Percentiles rank a stretch among this genome's conserved stretches.
Evolutionary conservation across 2,888 invertebrate genomes (phyloP).

Genomic region (Drosophila barbarae): DNA sequence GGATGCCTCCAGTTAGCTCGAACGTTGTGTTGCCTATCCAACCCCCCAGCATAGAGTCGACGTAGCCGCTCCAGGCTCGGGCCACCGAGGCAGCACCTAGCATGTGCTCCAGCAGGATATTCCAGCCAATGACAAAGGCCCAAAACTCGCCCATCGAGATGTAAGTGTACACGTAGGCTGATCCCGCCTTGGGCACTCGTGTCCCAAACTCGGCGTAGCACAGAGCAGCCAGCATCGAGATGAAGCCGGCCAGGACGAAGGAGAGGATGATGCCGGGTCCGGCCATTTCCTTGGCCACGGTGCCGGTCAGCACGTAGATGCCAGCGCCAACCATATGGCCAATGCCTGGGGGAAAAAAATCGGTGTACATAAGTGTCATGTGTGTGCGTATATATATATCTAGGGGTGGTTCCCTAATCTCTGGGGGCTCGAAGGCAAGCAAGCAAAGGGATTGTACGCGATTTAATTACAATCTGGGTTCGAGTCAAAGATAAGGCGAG

Average conservation of each 20-base stretch:
- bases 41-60: slow-evolving; percentile 88
- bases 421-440: slow-evolving; percentile 2
- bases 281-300: slow-evolving; percentile 89
- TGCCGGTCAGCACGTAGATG: slow-evolving; percentile 93
- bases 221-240: slow-evolving; percentile 88
- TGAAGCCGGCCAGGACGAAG: slow-evolving; percentile 89
- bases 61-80: slow-evolving; percentile 92
- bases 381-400: neutral
- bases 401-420: slow-evolving; percentile 8
- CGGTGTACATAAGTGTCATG: slow-evolving; percentile 3
- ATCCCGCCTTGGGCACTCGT: slow-evolving; percentile 92
- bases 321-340: slow-evolving; percentile 98
- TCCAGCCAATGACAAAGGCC: slow-evolving; percentile 98
- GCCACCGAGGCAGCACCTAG: slow-evolving; percentile 95
- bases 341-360: slow-evolving; percentile 83
- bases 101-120: slow-evolving; percentile 93
- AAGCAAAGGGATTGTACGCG: neutral
- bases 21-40: slow-evolving; percentile 87
- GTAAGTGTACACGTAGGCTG: slow-evolving; percentile 96
- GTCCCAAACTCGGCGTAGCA: slow-evolving; percentile 92
- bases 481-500: neutral
- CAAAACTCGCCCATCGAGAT: slow-evolving; percentile 95
- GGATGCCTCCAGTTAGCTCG: slow-evolving; percentile 85
- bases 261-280: slow-evolving; percentile 87
- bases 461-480: slow-evolving; percentile 5